Evolutionary conservation across 2,888 invertebrate genomes (phyloP).

Genomic region (Ditula angustiorana): DNA sequence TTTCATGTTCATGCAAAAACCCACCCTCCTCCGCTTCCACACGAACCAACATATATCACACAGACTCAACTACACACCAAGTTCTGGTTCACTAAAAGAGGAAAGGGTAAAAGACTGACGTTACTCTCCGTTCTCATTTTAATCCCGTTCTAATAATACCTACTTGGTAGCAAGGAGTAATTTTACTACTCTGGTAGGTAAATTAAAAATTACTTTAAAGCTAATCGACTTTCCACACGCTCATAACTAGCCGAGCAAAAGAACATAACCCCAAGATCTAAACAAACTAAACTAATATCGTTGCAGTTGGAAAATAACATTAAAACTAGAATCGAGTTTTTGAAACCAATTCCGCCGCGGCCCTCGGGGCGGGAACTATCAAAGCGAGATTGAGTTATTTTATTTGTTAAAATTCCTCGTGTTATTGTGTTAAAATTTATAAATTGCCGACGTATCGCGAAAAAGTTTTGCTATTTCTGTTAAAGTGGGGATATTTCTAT

Average conservation of each 20-base stretch:
- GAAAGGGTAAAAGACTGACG: too few relatives aligned
- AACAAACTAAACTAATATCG: constrained; percentile 48
- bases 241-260: background rate
- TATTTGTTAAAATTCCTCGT: constrained; percentile 19
- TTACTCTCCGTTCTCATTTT: too few relatives aligned
- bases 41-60: too few relatives aligned
- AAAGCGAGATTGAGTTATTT: constrained; percentile 25
- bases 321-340: constrained; percentile 65
- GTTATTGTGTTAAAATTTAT: constrained; percentile 9
- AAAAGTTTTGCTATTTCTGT: background rate
- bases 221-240: background rate
- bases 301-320: constrained; percentile 65
- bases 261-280: constrained; percentile 7
- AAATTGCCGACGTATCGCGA: background rate
- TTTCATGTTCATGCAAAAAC: too few relatives aligned
- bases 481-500: background rate
- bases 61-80: too few relatives aligned
- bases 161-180: too few relatives aligned
- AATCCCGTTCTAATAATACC: too few relatives aligned
- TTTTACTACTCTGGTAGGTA: too few relatives aligned
- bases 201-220: background rate
- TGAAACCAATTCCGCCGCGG: constrained; percentile 19
- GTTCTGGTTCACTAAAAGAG: too few relatives aligned
- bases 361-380: constrained; percentile 13
- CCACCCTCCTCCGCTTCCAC: too few relatives aligned